phyloP scores from a whole-genome alignment of 1,140 invertebrate genomes.

The Drosophila cardini region DNA sequence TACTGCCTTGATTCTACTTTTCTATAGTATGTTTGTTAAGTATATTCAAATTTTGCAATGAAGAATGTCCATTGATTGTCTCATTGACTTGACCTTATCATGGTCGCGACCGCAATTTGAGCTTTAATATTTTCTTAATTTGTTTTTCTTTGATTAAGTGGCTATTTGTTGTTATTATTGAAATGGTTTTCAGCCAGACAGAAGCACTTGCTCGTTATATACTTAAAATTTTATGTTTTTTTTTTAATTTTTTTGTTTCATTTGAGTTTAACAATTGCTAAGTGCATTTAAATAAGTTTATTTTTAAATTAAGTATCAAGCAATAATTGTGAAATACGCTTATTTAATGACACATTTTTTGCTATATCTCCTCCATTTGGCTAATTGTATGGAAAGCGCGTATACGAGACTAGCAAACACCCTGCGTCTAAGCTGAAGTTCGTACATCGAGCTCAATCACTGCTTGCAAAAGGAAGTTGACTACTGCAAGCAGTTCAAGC shows the following conservation, averaged over 20 bases:
- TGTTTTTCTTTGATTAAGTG: conserved; percentile 26
- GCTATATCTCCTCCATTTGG: background rate
- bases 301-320: background rate
- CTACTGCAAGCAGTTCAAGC: too few relatives aligned
- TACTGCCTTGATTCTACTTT: conserved; percentile 4
- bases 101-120: conserved; percentile 13
- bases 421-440: background rate
- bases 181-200: conserved; percentile 24
- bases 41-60: background rate
- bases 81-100: conserved; percentile 39
- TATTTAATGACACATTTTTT: background rate
- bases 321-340: conserved; percentile 13
- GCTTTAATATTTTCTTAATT: conserved; percentile 26
- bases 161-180: conserved; percentile 22
- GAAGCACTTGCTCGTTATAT: conserved; percentile 15
- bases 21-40: too few relatives aligned
- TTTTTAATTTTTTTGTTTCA: conserved; percentile 1
- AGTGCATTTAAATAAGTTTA: conserved; percentile 25
- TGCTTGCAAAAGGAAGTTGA: background rate
- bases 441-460: background rate
- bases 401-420: background rate
- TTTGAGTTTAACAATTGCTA: conserved; percentile 14
- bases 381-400: background rate
- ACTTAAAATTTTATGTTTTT: background rate
- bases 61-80: conserved; percentile 17